Evolutionary conservation across 2,888 invertebrate genomes (phyloP).

Genomic region (Caenorhabditis zanzibari): DNA sequence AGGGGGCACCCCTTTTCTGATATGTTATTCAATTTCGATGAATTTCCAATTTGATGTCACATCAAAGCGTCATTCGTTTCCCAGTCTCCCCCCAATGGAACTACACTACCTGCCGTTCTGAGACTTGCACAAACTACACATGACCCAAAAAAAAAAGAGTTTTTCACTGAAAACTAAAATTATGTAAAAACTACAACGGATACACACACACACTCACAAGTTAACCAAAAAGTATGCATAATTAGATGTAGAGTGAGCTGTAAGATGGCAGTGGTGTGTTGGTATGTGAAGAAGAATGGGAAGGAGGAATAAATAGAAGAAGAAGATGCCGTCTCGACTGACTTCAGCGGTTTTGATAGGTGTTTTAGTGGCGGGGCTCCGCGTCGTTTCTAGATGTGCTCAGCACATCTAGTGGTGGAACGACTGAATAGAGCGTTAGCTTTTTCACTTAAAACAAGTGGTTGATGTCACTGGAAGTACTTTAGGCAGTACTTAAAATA

Average conservation of each 20-base stretch:
- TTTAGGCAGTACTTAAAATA: constrained; percentile 2
- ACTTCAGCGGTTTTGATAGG: constrained; percentile 62
- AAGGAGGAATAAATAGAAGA: constrained; percentile 3
- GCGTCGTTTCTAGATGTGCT: constrained; percentile 16
- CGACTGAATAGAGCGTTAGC: constrained; percentile 34
- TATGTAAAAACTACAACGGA: neutral
- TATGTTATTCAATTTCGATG: constrained; percentile 68
- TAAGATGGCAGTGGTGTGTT: neutral
- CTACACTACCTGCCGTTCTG: constrained; percentile 11
- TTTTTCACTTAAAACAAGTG: constrained; percentile 38
- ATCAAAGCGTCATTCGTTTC: neutral
- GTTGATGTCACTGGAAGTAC: constrained; percentile 9
- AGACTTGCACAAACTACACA: neutral
- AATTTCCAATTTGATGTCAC: constrained; percentile 58
- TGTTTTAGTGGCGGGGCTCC: constrained; percentile 54
- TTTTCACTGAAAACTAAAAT: no score
- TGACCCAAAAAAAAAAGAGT: no score
- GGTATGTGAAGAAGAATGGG: constrained; percentile 19
- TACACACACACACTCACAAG: no score
- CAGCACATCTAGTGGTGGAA: constrained; percentile 22
- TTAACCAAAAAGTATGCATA: constrained; percentile 25
- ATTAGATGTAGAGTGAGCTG: constrained; percentile 22
- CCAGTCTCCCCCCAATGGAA: neutral
- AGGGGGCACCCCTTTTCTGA: constrained; percentile 14
- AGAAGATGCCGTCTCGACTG: neutral